phyloP scores from a whole-genome alignment of 2,888 invertebrate genomes.

The Andrena marginata region DNA sequence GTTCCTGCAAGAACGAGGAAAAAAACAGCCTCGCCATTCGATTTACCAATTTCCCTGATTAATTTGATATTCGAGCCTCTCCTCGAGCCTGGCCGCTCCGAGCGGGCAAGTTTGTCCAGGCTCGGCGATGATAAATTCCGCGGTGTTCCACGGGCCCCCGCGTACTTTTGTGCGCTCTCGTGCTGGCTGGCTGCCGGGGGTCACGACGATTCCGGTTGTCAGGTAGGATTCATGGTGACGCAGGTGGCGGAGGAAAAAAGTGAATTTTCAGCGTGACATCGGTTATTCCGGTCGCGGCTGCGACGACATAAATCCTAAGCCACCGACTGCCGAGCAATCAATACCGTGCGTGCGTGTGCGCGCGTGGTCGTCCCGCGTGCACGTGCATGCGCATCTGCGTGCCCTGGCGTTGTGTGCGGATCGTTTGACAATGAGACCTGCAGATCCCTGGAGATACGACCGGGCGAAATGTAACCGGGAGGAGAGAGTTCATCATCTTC shows the following conservation, averaged over 20 bases:
- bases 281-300: slow-evolving; percentile 73
- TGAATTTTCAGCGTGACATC: slow-evolving; percentile 72
- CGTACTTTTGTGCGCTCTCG: slow-evolving; percentile 39
- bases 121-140: slow-evolving; percentile 53
- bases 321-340: slow-evolving; percentile 66
- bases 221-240: slow-evolving; percentile 68
- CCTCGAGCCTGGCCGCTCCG: neutral
- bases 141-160: slow-evolving; percentile 37
- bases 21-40: neutral
- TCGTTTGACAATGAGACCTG: slow-evolving; percentile 46
- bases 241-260: slow-evolving; percentile 68
- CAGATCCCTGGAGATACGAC: slow-evolving; percentile 47
- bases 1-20: neutral
- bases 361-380: neutral
- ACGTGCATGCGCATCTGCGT: slow-evolving; percentile 6
- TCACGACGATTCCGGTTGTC: slow-evolving; percentile 66
- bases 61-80: slow-evolving; percentile 18
- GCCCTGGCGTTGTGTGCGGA: neutral
- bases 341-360: slow-evolving; percentile 43
- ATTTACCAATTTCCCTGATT: slow-evolving; percentile 30
- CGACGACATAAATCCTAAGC: slow-evolving; percentile 75
- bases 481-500: slow-evolving; percentile 44
- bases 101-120: slow-evolving; percentile 23
- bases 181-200: slow-evolving; percentile 26
- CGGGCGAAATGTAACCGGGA: slow-evolving; percentile 34